These are phyloP conservation scores for Poecilia velifera DNA, from an alignment of 2,797 vertebrate species.

Conservation along the genomic window DNA sequence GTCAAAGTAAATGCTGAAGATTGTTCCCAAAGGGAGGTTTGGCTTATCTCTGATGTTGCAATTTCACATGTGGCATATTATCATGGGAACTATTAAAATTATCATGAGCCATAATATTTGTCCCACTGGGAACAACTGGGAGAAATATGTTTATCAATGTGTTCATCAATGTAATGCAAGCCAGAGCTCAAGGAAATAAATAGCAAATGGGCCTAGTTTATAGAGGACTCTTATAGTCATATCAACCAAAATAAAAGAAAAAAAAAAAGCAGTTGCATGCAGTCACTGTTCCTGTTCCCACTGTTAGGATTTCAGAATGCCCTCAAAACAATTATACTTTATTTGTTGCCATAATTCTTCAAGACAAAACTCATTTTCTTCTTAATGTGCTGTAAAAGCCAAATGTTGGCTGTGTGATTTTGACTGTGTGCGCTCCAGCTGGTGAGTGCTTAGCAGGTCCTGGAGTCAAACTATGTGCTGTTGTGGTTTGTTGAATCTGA, in stretches of 20 bases:
- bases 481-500: slow-evolving; percentile 49
- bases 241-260: background rate
- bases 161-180: slow-evolving; percentile 9
- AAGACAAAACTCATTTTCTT: slow-evolving; percentile 46
- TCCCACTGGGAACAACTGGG: slow-evolving; percentile 13
- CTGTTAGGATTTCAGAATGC: slow-evolving; percentile 17
- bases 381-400: slow-evolving; percentile 50
- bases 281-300: slow-evolving; percentile 24
- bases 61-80: slow-evolving; percentile 43
- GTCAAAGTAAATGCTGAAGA: slow-evolving; percentile 20
- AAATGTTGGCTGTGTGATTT: slow-evolving; percentile 61
- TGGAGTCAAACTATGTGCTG: slow-evolving; percentile 48
- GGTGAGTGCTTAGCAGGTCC: slow-evolving; percentile 64
- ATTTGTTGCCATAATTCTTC: slow-evolving; percentile 35
- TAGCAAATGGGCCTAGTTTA: background rate
- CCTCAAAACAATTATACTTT: slow-evolving; percentile 29
- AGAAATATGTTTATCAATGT: slow-evolving; percentile 42
- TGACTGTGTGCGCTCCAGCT: slow-evolving; percentile 57
- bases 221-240: background rate
- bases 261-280: slow-evolving; percentile 9
- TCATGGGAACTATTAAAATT: slow-evolving; percentile 54
- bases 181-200: slow-evolving; percentile 48
- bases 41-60: slow-evolving; percentile 31
- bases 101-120: slow-evolving; percentile 55
- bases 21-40: slow-evolving; percentile 28